Conservation (phyloP, 2,113 vertebrate species). For the Rhizomys pruinosus region DNA sequence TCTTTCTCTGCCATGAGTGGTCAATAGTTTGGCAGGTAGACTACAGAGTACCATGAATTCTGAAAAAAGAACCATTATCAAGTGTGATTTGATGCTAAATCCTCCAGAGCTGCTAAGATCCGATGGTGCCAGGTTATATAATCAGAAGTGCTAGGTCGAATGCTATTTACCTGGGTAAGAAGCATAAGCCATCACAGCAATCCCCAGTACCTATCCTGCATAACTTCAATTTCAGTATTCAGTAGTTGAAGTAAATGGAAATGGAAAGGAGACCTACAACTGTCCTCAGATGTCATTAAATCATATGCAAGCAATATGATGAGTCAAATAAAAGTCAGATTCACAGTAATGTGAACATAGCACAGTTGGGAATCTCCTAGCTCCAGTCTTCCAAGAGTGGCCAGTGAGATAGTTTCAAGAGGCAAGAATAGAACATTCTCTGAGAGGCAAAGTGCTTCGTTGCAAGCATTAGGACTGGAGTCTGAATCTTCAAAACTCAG, state of each 20-base stretch:
- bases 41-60: neutral
- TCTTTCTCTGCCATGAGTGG: neutral
- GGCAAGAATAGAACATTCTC: neutral
- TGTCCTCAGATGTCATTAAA: slow-evolving; percentile 35
- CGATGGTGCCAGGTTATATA: neutral
- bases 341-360: neutral
- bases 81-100: neutral
- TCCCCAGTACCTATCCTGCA: neutral
- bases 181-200: neutral
- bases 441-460: neutral
- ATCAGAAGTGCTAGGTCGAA: neutral
- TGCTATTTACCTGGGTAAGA: neutral
- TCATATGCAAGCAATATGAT: neutral
- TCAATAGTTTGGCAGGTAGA: neutral
- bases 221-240: slow-evolving; percentile 1
- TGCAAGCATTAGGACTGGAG: neutral
- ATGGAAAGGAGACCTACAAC: neutral
- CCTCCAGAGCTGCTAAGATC: neutral
- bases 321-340: neutral
- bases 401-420: neutral
- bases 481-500: neutral
- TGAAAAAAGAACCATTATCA: neutral
- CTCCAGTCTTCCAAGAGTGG: neutral
- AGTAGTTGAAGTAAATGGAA: slow-evolving; percentile 31
- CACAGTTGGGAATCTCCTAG: neutral